These are phyloP conservation scores for Poeciliopsis prolifica DNA, from an alignment of 2,113 vertebrate species.

Conservation along the genomic window DNA sequence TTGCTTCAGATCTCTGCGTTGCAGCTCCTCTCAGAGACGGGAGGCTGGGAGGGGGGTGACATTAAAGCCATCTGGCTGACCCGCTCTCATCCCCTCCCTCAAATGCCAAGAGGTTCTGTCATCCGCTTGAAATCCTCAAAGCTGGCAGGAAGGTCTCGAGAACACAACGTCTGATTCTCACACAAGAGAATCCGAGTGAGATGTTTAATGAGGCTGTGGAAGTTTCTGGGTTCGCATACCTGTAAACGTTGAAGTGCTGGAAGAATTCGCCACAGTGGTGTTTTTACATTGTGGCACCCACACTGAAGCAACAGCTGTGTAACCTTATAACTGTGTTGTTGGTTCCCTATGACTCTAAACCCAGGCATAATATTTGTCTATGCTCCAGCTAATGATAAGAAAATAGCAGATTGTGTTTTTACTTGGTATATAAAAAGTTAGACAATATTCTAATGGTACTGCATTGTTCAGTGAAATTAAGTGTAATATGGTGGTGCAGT, in stretches of 20 bases:
- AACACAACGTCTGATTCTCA: neutral
- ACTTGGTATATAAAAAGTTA: too few species aligned
- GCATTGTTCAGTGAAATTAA: too few species aligned
- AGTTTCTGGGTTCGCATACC: neutral
- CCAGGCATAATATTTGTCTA: too few species aligned
- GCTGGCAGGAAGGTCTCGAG: constrained; percentile 9
- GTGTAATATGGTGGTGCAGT: too few species aligned
- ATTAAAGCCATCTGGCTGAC: constrained; percentile 74
- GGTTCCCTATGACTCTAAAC: neutral
- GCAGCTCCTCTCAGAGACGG: constrained; percentile 39
- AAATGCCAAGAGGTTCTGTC: constrained; percentile 25
- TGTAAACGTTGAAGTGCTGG: neutral
- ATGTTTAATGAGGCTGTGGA: neutral
- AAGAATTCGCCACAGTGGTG: neutral
- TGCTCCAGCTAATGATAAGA: too few species aligned
- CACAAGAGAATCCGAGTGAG: neutral
- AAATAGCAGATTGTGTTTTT: too few species aligned
- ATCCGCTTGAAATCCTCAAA: constrained; percentile 9
- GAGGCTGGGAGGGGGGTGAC: constrained; percentile 34
- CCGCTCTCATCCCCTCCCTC: constrained; percentile 32
- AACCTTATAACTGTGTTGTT: neutral
- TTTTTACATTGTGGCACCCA: neutral
- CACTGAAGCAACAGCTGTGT: neutral
- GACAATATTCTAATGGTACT: too few species aligned
- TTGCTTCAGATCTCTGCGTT: constrained; percentile 49